phyloP scores from a whole-genome alignment of 2,113 vertebrate genomes.

The Myotis yumanensis region DNA sequence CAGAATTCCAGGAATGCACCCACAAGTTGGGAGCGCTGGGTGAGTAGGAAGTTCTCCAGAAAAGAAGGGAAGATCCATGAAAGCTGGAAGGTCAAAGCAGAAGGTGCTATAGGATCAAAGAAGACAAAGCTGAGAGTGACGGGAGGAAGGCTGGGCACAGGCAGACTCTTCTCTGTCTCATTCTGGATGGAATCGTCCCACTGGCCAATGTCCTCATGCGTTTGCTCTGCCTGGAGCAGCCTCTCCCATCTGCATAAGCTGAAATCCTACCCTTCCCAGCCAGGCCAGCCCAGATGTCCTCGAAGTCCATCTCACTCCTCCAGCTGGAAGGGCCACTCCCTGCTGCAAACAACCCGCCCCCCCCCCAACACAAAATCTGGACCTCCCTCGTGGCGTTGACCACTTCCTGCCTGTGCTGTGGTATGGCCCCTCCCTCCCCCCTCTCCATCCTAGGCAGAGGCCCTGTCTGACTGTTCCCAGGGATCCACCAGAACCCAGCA shows the following conservation, averaged over 20 bases:
- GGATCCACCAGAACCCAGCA: neutral
- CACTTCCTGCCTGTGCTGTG: slow-evolving; percentile 57
- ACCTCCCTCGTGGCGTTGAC: slow-evolving; percentile 48
- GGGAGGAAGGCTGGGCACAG: neutral
- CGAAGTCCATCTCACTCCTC: neutral
- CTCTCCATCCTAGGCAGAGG: neutral
- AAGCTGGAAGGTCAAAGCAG: neutral
- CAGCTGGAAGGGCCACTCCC: slow-evolving; percentile 60
- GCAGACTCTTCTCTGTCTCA: neutral
- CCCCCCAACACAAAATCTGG: neutral
- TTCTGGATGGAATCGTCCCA: rapidly evolving
- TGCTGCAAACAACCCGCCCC: slow-evolving; percentile 56
- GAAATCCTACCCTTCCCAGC: neutral
- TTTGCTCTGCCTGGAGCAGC: neutral
- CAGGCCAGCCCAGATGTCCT: slow-evolving; percentile 14
- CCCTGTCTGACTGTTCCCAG: neutral
- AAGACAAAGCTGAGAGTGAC: neutral
- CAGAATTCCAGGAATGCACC: slow-evolving; percentile 20
- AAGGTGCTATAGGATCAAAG: neutral
- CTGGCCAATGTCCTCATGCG: rapidly evolving
- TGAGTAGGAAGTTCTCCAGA: neutral
- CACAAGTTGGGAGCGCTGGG: neutral
- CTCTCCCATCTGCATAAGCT: neutral
- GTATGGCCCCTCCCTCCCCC: neutral
- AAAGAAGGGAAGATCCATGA: slow-evolving; percentile 22